These are phyloP conservation scores for Emys orbicularis DNA, from an alignment of 2,797 vertebrate genomes.

Conservation along the genomic window DNA sequence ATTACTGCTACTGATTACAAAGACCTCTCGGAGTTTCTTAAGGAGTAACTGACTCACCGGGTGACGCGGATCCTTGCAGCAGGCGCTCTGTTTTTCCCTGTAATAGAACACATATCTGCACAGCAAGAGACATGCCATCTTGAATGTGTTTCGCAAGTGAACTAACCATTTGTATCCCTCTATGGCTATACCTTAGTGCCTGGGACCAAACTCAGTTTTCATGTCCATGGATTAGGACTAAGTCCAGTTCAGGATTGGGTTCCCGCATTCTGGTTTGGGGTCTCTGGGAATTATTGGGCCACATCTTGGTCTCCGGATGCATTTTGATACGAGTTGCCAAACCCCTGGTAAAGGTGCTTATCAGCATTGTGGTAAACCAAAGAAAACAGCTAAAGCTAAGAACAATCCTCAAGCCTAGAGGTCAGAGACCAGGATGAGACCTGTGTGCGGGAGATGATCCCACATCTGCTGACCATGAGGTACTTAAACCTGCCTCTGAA, in stretches of 20 bases:
- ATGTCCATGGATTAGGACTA: neutral
- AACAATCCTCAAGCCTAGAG: neutral
- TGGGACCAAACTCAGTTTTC: neutral
- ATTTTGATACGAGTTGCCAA: neutral
- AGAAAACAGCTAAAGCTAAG: neutral
- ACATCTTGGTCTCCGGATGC: neutral
- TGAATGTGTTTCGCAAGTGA: no score
- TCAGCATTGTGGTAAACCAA: neutral
- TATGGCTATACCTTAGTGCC: no score
- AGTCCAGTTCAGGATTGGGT: neutral
- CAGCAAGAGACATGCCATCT: no score
- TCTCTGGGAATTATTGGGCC: neutral
- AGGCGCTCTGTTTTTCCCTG: no score
- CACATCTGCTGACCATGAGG: no score
- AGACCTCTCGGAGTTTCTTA: no score
- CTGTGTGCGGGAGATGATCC: neutral
- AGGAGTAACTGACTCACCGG: no score
- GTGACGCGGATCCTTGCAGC: no score
- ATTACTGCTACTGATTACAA: no score
- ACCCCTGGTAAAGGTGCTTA: neutral
- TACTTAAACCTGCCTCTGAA: no score
- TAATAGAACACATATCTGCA: no score
- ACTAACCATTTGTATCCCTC: no score
- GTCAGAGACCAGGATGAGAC: neutral
- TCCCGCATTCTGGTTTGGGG: neutral